phyloP scores from a whole-genome alignment of 2,888 invertebrate species.

The Dicranocentrus wangi region DNA sequence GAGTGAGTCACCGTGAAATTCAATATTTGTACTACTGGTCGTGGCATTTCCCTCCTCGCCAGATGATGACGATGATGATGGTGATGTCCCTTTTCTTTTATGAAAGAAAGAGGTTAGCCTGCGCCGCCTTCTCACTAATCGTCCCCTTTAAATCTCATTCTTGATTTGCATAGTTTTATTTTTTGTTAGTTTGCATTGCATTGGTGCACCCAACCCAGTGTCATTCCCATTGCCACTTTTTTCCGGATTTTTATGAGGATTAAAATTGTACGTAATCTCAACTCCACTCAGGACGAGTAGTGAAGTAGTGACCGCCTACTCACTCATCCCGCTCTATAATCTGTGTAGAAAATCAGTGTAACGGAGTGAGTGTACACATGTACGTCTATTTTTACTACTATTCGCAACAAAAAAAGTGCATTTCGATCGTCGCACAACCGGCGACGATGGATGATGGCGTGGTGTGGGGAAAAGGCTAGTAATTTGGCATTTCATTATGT shows the following conservation, averaged over 20 bases:
- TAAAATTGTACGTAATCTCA: background rate
- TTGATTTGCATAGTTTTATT: background rate
- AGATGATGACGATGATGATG: background rate
- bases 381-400: background rate
- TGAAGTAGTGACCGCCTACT: background rate
- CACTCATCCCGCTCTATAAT: background rate
- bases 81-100: background rate
- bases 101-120: conserved; percentile 8
- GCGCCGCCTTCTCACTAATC: conserved; percentile 1
- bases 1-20: background rate
- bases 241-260: background rate
- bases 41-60: background rate
- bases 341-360: background rate
- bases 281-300: background rate
- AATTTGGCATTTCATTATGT: conserved; percentile 11
- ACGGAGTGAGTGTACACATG: background rate
- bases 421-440: background rate
- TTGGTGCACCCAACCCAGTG: background rate
- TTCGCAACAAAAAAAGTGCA: background rate
- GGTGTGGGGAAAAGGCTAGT: background rate
- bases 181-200: too few relatives aligned
- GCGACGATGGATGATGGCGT: background rate
- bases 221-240: background rate
- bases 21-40: too few relatives aligned
- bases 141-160: background rate